Conservation (phyloP, 2,888 invertebrate species). For the Limnephilus marmoratus region DNA sequence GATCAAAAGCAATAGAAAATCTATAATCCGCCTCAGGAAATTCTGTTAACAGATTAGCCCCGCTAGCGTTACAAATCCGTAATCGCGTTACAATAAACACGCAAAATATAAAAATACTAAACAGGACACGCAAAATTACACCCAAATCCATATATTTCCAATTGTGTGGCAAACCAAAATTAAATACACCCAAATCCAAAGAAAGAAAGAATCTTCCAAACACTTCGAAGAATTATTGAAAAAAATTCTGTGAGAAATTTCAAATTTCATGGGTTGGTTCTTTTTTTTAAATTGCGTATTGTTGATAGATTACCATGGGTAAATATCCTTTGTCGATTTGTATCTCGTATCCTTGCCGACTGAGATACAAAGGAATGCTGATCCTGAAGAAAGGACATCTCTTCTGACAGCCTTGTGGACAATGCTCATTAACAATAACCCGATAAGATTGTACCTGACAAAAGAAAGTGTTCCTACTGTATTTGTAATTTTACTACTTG, state of each 20-base stretch:
- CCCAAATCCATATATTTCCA: neutral
- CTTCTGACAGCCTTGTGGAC: constrained; percentile 9
- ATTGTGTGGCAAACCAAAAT: constrained; percentile 21
- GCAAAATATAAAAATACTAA: neutral
- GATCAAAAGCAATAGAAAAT: constrained; percentile 14
- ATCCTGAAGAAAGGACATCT: constrained; percentile 14
- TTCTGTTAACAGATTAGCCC: neutral
- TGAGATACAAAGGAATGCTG: constrained; percentile 7
- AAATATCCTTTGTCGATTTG: constrained; percentile 50
- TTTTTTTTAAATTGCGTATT: constrained; percentile 44
- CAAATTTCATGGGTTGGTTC: constrained; percentile 52
- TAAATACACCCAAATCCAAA: constrained; percentile 10
- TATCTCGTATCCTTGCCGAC: constrained; percentile 47
- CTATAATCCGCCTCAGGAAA: constrained; percentile 10
- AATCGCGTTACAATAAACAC: constrained; percentile 27
- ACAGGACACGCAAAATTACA: constrained; percentile 43
- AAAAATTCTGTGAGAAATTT: constrained; percentile 36
- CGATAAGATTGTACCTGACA: neutral
- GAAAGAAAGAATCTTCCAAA: constrained; percentile 14
- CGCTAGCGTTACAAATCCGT: constrained; percentile 5
- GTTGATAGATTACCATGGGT: constrained; percentile 45
- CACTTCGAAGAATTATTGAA: neutral
- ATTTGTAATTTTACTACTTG: constrained; percentile 26
- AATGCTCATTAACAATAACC: constrained; percentile 41
- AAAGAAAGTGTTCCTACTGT: neutral